phyloP scores from a whole-genome alignment of 1,140 invertebrate species.

The Aplysia californica region DNA sequence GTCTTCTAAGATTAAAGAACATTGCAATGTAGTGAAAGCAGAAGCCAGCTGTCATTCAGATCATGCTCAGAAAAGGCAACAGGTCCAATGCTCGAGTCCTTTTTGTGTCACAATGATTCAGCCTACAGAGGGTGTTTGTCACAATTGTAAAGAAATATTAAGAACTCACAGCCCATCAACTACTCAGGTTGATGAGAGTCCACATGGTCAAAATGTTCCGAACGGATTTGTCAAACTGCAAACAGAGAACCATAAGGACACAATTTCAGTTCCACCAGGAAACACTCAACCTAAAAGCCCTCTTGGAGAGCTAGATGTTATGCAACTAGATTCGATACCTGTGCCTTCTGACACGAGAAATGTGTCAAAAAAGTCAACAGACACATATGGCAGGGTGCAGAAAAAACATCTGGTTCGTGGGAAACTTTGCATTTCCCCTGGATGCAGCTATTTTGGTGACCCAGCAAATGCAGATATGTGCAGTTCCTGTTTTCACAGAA shows the following conservation, averaged over 20 bases:
- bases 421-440: background rate
- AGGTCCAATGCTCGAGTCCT: too few relatives aligned
- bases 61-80: too few relatives aligned
- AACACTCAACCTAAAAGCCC: background rate
- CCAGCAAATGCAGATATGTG: constrained; percentile 2
- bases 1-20: too few relatives aligned
- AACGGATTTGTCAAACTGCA: background rate
- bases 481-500: too few relatives aligned
- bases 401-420: background rate
- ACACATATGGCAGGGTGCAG: background rate
- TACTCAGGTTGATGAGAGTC: too few relatives aligned
- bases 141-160: background rate
- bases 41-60: too few relatives aligned
- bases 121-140: too few relatives aligned
- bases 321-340: background rate
- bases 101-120: too few relatives aligned
- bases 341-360: background rate
- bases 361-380: background rate
- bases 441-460: constrained; percentile 4
- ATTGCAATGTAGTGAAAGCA: too few relatives aligned
- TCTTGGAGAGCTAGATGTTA: background rate
- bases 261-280: background rate
- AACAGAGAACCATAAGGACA: background rate
- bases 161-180: background rate
- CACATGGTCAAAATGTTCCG: background rate